phyloP scores from a whole-genome alignment of 2,888 invertebrate genomes.

The Cantharis rufa region DNA sequence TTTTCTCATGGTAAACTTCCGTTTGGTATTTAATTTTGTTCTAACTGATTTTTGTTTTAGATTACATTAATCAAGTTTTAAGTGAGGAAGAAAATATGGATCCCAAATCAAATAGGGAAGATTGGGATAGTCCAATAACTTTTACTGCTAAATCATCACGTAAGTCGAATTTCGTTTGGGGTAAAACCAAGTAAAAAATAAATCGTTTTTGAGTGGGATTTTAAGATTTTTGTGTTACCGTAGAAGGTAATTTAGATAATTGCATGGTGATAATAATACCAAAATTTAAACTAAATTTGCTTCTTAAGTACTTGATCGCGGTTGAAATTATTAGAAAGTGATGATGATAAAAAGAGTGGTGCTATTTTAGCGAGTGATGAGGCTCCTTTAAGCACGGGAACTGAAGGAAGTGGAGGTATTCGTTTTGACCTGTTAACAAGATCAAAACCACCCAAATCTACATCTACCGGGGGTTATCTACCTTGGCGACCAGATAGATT shows the following conservation, averaged over 20 bases:
- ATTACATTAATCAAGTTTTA: constrained; percentile 84
- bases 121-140: constrained; percentile 86
- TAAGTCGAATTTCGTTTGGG: constrained; percentile 61
- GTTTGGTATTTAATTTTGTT: background rate
- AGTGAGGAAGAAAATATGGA: constrained; percentile 66
- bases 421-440: constrained; percentile 50
- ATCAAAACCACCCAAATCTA: constrained; percentile 51
- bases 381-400: constrained; percentile 47
- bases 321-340: background rate
- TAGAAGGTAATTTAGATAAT: background rate
- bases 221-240: background rate
- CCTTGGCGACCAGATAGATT: constrained; percentile 83
- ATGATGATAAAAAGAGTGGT: constrained; percentile 22
- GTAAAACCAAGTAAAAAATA: background rate
- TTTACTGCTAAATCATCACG: constrained; percentile 89
- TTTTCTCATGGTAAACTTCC: constrained; percentile 76
- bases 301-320: background rate
- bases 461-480: constrained; percentile 79
- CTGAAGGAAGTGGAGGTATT: constrained; percentile 52
- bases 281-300: background rate
- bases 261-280: background rate
- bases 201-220: background rate
- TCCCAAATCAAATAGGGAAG: constrained; percentile 65
- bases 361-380: constrained; percentile 52
- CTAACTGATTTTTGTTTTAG: constrained; percentile 55